Conservation (phyloP, 2,888 invertebrate species). For the Rhaphigaster nebulosa region DNA sequence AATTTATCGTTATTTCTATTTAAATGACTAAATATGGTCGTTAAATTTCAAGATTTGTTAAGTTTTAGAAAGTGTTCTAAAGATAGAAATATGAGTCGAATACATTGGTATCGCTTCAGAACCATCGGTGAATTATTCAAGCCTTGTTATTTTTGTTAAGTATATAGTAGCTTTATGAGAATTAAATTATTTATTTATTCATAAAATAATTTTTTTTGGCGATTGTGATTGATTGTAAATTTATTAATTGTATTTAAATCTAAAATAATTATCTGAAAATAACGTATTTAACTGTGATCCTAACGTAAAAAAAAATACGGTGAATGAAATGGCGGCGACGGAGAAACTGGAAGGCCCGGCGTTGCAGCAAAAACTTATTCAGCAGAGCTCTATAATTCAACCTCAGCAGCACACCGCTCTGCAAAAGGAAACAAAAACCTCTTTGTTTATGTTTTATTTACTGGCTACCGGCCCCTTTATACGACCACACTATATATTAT, state of each 20-base stretch:
- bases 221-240: background rate
- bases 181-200: no score
- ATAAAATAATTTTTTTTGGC: background rate
- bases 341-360: background rate
- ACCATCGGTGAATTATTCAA: background rate
- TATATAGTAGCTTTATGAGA: no score
- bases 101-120: no score
- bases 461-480: slow-evolving; percentile 23
- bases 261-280: background rate
- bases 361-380: slow-evolving; percentile 1
- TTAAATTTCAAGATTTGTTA: no score
- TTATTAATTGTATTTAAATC: background rate
- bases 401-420: background rate
- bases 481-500: background rate
- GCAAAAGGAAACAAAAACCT: slow-evolving; percentile 30
- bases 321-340: background rate
- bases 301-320: background rate
- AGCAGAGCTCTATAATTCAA: slow-evolving; percentile 8
- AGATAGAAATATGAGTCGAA: no score
- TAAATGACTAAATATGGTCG: no score
- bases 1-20: no score
- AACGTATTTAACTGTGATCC: no score
- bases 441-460: slow-evolving; percentile 36
- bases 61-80: no score
- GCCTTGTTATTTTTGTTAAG: no score